Evolutionary conservation across 2,797 vertebrate genomes (phyloP).

Genomic region (Allobates femoralis): DNA sequence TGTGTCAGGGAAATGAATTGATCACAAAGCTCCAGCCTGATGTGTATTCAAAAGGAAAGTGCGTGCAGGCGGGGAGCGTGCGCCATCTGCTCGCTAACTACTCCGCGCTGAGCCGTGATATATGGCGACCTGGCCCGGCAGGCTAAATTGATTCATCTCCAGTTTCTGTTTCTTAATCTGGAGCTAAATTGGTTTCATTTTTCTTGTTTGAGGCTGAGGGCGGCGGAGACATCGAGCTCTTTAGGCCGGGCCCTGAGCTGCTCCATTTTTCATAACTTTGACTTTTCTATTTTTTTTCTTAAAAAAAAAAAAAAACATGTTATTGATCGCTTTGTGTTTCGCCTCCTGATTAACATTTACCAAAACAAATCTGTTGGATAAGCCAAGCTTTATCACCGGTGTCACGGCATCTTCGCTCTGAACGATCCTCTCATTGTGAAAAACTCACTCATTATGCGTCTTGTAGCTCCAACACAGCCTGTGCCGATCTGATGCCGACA

Average conservation of each 20-base stretch:
- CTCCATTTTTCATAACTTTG: slow-evolving; percentile 73
- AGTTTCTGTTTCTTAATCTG: slow-evolving; percentile 87
- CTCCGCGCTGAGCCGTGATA: slow-evolving; percentile 77
- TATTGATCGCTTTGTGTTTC: slow-evolving; percentile 71
- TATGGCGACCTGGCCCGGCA: slow-evolving; percentile 79
- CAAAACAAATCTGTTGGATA: slow-evolving; percentile 67
- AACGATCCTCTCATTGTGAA: slow-evolving; percentile 32
- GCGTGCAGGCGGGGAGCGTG: slow-evolving; percentile 66
- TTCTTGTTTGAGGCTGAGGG: slow-evolving; percentile 78
- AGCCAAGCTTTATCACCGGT: slow-evolving; percentile 71
- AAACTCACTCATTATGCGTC: slow-evolving; percentile 48
- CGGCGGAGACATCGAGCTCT: slow-evolving; percentile 70
- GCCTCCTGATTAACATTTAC: slow-evolving; percentile 71
- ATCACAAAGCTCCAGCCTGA: slow-evolving; percentile 81
- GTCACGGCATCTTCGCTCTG: slow-evolving; percentile 52
- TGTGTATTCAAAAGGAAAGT: slow-evolving; percentile 69
- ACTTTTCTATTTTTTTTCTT: slow-evolving; percentile 69
- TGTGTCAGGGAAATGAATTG: slow-evolving; percentile 82
- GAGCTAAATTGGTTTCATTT: slow-evolving; percentile 88
- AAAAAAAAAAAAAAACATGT: slow-evolving; percentile 66
- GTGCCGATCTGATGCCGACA: neutral
- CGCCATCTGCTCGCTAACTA: slow-evolving; percentile 73
- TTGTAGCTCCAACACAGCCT: neutral
- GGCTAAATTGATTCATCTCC: slow-evolving; percentile 84
- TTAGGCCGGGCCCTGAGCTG: slow-evolving; percentile 72